Conservation (phyloP, 1,140 invertebrate species). For the Samia ricini region DNA sequence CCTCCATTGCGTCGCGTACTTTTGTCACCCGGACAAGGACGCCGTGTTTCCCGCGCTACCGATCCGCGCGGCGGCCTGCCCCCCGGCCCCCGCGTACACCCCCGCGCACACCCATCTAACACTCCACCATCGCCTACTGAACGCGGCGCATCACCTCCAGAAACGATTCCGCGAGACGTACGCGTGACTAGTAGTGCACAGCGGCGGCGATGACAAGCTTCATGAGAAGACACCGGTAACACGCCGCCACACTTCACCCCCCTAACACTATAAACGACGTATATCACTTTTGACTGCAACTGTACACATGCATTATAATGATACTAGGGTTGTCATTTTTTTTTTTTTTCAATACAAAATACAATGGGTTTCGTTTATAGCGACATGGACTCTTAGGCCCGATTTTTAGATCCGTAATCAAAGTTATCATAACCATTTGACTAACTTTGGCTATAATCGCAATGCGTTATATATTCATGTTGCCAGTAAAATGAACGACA, state of each 20-base stretch:
- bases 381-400: too few species aligned
- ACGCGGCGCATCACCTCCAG: slow-evolving; percentile 84
- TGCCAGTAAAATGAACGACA: too few species aligned
- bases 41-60: slow-evolving; percentile 80
- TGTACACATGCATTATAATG: too few species aligned
- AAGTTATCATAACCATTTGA: too few species aligned
- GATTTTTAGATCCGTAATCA: too few species aligned
- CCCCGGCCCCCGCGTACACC: slow-evolving; percentile 48
- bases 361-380: too few species aligned
- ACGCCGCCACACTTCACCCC: slow-evolving; percentile 37
- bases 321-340: too few species aligned
- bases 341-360: too few species aligned
- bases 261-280: not conserved
- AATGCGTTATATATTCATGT: too few species aligned
- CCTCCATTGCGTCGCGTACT: slow-evolving; percentile 86
- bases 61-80: slow-evolving; percentile 59
- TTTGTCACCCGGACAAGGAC: slow-evolving; percentile 85
- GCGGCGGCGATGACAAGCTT: slow-evolving; percentile 24
- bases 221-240: slow-evolving; percentile 31
- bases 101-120: slow-evolving; percentile 53
- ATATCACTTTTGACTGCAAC: too few species aligned
- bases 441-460: too few species aligned
- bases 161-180: slow-evolving; percentile 84
- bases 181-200: slow-evolving; percentile 76
- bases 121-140: slow-evolving; percentile 79